Percentiles rank a stretch among this genome's conserved stretches.
These are phyloP conservation scores for Semnornis frantzii DNA, from an alignment of 2,113 vertebrate species.

Conservation along the genomic window DNA sequence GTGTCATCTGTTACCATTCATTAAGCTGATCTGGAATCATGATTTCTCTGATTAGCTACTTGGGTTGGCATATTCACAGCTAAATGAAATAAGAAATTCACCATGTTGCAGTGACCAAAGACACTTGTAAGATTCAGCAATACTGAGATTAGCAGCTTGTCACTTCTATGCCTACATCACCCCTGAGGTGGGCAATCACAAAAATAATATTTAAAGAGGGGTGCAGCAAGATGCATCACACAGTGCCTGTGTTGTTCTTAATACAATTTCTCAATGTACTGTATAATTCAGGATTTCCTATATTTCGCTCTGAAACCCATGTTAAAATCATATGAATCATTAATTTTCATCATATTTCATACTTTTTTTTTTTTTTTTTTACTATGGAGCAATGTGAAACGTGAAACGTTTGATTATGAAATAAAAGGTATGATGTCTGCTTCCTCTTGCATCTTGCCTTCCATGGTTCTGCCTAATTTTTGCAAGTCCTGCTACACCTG, in stretches of 20 bases:
- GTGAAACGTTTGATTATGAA: not conserved
- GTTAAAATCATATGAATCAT: not conserved
- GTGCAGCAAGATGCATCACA: not conserved
- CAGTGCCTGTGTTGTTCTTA: not conserved
- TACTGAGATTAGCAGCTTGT: not conserved
- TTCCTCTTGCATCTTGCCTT: not conserved
- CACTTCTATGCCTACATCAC: not conserved
- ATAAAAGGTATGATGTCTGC: not conserved
- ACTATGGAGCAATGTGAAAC: not conserved
- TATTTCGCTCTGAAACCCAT: not conserved
- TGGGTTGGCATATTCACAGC: not conserved
- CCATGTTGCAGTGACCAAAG: not conserved
- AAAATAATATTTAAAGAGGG: not conserved
- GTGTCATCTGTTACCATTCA: not conserved
- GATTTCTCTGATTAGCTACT: not conserved
- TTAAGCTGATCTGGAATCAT: not conserved
- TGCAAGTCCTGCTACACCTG: not conserved
- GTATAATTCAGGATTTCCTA: not conserved
- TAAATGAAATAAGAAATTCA: not conserved
- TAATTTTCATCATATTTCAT: not conserved
- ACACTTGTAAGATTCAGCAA: not conserved
- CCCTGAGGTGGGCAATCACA: not conserved
- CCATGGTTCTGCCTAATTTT: not conserved
- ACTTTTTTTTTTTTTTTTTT: not conserved
- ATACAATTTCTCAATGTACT: not conserved